phyloP scores from a whole-genome alignment of 2,888 invertebrate genomes.

The Stomorhina lunata region DNA sequence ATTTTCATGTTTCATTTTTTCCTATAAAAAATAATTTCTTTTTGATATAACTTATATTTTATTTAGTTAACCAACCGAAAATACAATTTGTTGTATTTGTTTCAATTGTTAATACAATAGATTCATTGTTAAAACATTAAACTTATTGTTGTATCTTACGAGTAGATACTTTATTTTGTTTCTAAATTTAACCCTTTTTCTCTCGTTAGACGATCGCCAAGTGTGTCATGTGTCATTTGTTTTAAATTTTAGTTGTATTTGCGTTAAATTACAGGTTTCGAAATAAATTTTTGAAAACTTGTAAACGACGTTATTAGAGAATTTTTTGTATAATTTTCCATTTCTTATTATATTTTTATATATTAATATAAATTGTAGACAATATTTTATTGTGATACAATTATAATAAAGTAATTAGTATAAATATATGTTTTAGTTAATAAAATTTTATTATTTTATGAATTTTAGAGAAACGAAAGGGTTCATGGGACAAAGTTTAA shows the following conservation, averaged over 20 bases:
- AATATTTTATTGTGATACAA: constrained; percentile 44
- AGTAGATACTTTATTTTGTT: not conserved
- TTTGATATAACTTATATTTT: constrained; percentile 62
- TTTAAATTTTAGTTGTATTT: constrained; percentile 38
- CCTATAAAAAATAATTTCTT: constrained; percentile 40
- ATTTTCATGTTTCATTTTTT: constrained; percentile 10
- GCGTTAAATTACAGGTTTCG: constrained; percentile 56
- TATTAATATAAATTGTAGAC: not conserved
- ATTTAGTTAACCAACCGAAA: constrained; percentile 61
- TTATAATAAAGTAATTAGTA: constrained; percentile 61
- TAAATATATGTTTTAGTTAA: constrained; percentile 16
- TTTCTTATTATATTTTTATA: too few species aligned
- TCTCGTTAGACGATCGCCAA: not conserved
- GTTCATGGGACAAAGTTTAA: constrained; percentile 11
- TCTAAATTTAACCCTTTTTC: constrained; percentile 59
- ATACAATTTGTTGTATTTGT: constrained; percentile 29
- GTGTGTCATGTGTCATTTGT: constrained; percentile 55
- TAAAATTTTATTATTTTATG: not conserved
- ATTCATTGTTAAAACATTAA: constrained; percentile 1
- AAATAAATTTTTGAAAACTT: constrained; percentile 53
- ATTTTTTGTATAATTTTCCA: not conserved
- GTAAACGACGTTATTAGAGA: constrained; percentile 61
- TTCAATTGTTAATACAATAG: constrained; percentile 20
- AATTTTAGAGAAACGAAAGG: constrained; percentile 19
- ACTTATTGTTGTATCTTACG: constrained; percentile 19